Conservation (phyloP, 2,888 invertebrate species). For the Alviniconcha strummeri region DNA sequence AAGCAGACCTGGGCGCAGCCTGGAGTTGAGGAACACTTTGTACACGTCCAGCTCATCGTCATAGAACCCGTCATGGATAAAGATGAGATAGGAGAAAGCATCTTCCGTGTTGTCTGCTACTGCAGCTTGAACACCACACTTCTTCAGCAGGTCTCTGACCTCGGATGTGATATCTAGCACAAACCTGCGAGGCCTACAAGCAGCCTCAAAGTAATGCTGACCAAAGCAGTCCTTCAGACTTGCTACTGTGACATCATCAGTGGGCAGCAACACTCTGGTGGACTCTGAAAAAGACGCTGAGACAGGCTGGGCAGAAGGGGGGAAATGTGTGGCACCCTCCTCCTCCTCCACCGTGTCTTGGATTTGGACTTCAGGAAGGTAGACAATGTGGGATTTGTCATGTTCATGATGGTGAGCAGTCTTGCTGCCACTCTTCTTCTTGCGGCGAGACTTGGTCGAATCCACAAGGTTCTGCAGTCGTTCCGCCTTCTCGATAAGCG, state of each 20-base stretch:
- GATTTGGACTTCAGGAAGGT: background rate
- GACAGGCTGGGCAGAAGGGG: background rate
- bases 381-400: slow-evolving; percentile 36
- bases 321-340: background rate
- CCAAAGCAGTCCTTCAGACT: slow-evolving; percentile 39
- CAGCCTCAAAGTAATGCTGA: slow-evolving; percentile 35
- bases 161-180: slow-evolving; percentile 41
- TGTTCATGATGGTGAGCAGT: background rate
- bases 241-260: slow-evolving; percentile 29
- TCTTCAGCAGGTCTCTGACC: slow-evolving; percentile 27
- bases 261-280: slow-evolving; percentile 27
- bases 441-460: background rate
- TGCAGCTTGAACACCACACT: slow-evolving; percentile 12
- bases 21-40: slow-evolving; percentile 34
- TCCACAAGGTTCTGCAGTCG: background rate
- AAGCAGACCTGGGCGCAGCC: slow-evolving; percentile 15
- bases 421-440: background rate
- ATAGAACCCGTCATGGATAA: slow-evolving; percentile 34
- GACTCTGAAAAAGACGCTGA: background rate
- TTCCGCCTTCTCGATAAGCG: slow-evolving; percentile 33
- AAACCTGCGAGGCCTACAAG: slow-evolving; percentile 42
- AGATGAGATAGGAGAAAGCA: slow-evolving; percentile 36
- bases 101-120: slow-evolving; percentile 11
- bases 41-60: slow-evolving; percentile 37
- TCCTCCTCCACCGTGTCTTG: background rate